Conservation (phyloP, 2,113 vertebrate species). For the Apteryx owenii region DNA sequence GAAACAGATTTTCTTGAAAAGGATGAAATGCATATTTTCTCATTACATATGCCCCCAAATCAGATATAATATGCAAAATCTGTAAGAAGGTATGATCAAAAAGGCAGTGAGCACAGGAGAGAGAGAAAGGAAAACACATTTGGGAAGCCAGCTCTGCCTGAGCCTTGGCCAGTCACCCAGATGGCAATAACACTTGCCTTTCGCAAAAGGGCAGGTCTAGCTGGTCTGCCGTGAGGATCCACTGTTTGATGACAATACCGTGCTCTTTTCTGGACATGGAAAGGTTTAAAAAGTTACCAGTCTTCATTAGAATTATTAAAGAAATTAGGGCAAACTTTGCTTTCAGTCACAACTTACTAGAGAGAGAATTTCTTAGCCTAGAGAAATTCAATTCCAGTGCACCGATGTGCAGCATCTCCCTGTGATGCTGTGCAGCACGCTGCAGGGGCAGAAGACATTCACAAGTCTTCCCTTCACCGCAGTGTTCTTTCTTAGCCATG, state of each 20-base stretch:
- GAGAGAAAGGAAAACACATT: no score
- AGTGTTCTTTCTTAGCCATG: neutral
- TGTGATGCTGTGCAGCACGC: neutral
- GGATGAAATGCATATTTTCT: neutral
- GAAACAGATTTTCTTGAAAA: neutral
- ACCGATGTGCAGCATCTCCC: neutral
- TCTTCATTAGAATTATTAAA: neutral
- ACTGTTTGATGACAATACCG: neutral
- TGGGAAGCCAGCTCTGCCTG: neutral
- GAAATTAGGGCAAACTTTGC: neutral
- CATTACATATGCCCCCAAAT: neutral
- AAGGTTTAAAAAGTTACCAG: neutral
- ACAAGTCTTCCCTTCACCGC: neutral
- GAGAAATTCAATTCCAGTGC: neutral
- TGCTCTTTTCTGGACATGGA: rapidly evolving
- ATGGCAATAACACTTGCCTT: rapidly evolving
- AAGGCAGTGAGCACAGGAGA: neutral
- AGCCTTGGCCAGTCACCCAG: neutral
- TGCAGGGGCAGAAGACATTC: neutral
- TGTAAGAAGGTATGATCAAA: neutral
- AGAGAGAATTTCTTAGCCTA: neutral
- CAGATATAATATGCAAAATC: neutral
- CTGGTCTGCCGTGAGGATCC: no score
- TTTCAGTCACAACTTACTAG: neutral
- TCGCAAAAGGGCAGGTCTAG: neutral